A percentile compares a stretch with the other conserved stretches of the same genome.
Evolutionary conservation across 92 coral and sea anemone species (phyloP).

Genomic region (Phenganax subtilis): DNA sequence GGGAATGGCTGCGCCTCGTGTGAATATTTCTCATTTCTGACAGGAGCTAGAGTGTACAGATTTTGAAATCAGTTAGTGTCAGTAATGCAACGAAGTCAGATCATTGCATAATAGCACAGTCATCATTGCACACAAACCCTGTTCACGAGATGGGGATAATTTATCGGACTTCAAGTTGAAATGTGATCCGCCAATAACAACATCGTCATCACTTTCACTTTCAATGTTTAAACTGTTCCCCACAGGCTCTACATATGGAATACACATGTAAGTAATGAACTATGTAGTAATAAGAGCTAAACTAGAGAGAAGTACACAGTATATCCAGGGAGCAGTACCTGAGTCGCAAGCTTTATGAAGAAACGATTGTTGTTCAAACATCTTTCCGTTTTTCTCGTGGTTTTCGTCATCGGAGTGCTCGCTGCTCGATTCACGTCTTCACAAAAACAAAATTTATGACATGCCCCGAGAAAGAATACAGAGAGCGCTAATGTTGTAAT

Average conservation of each 20-base stretch:
- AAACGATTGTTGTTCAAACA: background rate
- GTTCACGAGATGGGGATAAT: background rate
- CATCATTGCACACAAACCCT: background rate
- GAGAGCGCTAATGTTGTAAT: background rate
- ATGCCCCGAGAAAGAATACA: too few species aligned
- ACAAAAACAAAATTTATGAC: background rate
- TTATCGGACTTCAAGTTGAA: conserved; percentile 4
- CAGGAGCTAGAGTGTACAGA: background rate
- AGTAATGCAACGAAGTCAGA: background rate
- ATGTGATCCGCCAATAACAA: conserved; percentile 63
- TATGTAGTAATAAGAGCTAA: too few species aligned
- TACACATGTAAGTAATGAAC: too few species aligned
- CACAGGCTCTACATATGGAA: too few species aligned
- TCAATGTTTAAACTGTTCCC: too few species aligned
- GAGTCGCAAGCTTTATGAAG: background rate
- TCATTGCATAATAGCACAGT: too few species aligned
- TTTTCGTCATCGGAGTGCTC: conserved; percentile 16
- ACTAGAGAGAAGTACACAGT: background rate
- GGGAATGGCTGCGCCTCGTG: background rate
- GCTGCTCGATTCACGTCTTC: background rate
- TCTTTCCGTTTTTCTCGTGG: background rate
- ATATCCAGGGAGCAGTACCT: too few species aligned
- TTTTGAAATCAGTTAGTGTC: background rate
- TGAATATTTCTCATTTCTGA: background rate
- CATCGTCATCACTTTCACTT: conserved; percentile 63